phyloP scores from a whole-genome alignment of 2,888 invertebrate species.

The Drepana falcataria region DNA sequence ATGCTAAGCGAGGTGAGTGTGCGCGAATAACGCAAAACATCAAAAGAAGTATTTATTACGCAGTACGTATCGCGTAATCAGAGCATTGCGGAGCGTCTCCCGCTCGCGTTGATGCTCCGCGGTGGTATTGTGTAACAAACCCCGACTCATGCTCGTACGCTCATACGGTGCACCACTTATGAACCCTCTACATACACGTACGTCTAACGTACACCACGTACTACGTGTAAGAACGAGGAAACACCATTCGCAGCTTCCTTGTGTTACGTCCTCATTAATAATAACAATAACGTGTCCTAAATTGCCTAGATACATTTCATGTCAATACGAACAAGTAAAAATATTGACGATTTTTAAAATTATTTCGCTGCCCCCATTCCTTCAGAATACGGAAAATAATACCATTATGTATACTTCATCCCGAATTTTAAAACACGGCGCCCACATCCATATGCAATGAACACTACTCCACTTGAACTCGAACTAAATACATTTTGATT shows the following conservation, averaged over 20 bases:
- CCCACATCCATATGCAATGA: constrained; percentile 40
- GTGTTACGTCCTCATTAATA: constrained; percentile 54
- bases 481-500: constrained; percentile 62
- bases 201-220: constrained; percentile 53
- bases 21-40: constrained; percentile 22
- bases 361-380: background rate
- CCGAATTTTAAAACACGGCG: constrained; percentile 35
- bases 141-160: constrained; percentile 29
- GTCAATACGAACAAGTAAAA: too few relatives aligned
- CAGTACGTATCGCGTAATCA: constrained; percentile 49
- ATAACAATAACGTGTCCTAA: background rate
- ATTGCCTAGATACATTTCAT: background rate
- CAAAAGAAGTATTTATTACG: constrained; percentile 31
- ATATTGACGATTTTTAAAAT: too few relatives aligned
- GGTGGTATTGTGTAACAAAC: constrained; percentile 39
- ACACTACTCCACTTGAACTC: constrained; percentile 47
- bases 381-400: background rate
- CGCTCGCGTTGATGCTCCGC: constrained; percentile 30
- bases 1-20: constrained; percentile 23
- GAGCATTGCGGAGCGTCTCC: constrained; percentile 50
- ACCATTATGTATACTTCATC: constrained; percentile 30
- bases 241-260: constrained; percentile 50
- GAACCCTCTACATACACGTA: constrained; percentile 43
- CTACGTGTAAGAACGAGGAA: constrained; percentile 65
- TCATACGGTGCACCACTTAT: constrained; percentile 19